Percentiles rank a stretch among this genome's conserved stretches.
phyloP scores from a whole-genome alignment of 2,797 vertebrate genomes.

The Chanos chanos region DNA sequence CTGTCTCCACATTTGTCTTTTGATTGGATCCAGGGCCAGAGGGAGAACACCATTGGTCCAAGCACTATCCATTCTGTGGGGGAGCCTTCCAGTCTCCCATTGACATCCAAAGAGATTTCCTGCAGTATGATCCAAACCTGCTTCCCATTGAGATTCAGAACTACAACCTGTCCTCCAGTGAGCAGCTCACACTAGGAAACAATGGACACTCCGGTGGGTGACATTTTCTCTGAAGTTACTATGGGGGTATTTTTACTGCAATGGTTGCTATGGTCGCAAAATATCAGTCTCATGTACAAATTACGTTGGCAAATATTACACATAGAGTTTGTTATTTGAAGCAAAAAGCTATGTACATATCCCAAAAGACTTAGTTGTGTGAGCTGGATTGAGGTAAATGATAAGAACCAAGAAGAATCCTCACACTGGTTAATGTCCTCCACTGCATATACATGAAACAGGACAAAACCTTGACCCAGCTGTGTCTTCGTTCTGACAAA shows the following conservation, averaged over 20 bases:
- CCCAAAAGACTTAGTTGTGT: no score
- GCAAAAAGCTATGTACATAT: neutral
- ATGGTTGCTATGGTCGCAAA: constrained; percentile 5
- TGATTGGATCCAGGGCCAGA: constrained; percentile 69
- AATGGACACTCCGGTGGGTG: constrained; percentile 89
- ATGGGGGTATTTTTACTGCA: neutral
- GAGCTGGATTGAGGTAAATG: no score
- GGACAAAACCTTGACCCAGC: no score
- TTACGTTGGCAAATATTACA: constrained; percentile 1
- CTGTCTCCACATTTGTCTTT: no score
- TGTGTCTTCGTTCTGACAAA: no score
- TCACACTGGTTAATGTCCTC: no score
- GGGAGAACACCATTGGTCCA: constrained; percentile 81
- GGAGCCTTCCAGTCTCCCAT: constrained; percentile 89
- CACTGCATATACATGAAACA: no score
- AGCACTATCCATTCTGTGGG: constrained; percentile 82
- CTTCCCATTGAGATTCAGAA: constrained; percentile 78
- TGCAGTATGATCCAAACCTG: constrained; percentile 84
- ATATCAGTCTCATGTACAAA: neutral
- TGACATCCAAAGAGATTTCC: constrained; percentile 79
- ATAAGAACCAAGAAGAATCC: no score
- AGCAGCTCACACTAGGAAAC: constrained; percentile 83
- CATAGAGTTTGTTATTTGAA: constrained; percentile 6
- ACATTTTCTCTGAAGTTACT: neutral
- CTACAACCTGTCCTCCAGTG: constrained; percentile 74